A percentile compares a stretch with the other conserved stretches of the same genome.
phyloP scores from a whole-genome alignment of 2,797 vertebrate species.

The Hoplostethus atlanticus region DNA sequence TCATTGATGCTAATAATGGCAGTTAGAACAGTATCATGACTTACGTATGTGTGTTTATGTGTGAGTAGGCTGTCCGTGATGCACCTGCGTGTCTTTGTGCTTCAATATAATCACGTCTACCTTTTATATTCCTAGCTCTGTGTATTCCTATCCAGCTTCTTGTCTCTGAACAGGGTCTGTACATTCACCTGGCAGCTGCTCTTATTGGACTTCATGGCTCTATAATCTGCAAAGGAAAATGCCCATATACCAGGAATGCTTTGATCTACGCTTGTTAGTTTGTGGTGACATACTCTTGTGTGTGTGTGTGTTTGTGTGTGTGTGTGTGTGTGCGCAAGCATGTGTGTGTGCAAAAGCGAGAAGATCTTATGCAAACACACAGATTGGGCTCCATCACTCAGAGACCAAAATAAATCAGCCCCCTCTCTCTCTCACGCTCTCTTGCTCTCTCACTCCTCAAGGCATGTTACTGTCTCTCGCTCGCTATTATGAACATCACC shows the following conservation, averaged over 20 bases:
- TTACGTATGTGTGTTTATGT: slow-evolving; percentile 7
- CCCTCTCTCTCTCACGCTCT: too few species aligned
- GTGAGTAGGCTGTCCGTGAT: background rate
- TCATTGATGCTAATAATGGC: slow-evolving; percentile 28
- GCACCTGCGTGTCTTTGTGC: background rate
- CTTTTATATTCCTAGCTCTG: background rate
- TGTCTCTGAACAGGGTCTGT: background rate
- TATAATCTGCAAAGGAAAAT: background rate
- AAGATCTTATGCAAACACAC: slow-evolving; percentile 30
- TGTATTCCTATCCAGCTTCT: background rate
- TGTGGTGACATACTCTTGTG: too few species aligned
- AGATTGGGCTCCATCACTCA: slow-evolving; percentile 21
- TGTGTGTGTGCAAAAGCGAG: background rate
- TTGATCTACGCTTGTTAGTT: background rate
- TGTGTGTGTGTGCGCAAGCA: background rate
- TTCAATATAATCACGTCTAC: too few species aligned
- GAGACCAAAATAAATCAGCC: slow-evolving; percentile 48
- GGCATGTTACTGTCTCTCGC: slow-evolving; percentile 14
- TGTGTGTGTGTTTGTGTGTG: too few species aligned
- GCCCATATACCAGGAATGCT: background rate
- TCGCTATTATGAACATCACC: slow-evolving; percentile 12
- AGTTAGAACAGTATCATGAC: slow-evolving; percentile 9
- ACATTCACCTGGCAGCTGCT: background rate
- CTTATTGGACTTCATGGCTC: background rate
- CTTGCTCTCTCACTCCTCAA: slow-evolving; percentile 9